These are phyloP conservation scores for Caradrina kadenii DNA, from an alignment of 2,888 invertebrate species.

Conservation along the genomic window DNA sequence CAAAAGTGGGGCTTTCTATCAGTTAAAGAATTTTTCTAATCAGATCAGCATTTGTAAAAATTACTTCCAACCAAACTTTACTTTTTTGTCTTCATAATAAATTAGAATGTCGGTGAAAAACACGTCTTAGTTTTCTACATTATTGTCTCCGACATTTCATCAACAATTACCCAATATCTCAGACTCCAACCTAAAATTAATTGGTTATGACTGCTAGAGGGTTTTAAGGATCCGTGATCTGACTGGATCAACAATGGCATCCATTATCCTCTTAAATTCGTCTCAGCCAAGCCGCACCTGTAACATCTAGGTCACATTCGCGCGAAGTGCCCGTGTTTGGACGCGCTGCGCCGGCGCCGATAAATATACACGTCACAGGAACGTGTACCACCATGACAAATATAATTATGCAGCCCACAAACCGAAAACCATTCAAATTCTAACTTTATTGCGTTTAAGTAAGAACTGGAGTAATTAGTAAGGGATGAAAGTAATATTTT, in stretches of 20 bases:
- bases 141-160: too few species aligned
- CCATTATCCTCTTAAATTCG: constrained; percentile 58
- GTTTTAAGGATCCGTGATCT: neutral
- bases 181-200: neutral
- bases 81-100: too few species aligned
- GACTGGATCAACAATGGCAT: neutral
- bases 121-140: too few species aligned
- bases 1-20: too few species aligned
- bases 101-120: too few species aligned
- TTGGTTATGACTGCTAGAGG: neutral
- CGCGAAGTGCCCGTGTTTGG: constrained; percentile 83
- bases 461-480: constrained; percentile 29
- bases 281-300: constrained; percentile 66
- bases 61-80: too few species aligned
- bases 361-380: constrained; percentile 87
- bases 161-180: too few species aligned
- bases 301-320: constrained; percentile 86
- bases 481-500: constrained; percentile 4
- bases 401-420: constrained; percentile 26
- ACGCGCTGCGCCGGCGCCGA: constrained; percentile 83
- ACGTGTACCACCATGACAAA: constrained; percentile 70
- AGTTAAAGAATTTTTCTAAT: too few species aligned
- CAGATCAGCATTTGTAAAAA: too few species aligned
- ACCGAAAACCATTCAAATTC: constrained; percentile 9
- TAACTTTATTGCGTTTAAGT: neutral